These are phyloP conservation scores for Loxodonta africana DNA, from an alignment of 2,113 vertebrate species.

Conservation along the genomic window DNA sequence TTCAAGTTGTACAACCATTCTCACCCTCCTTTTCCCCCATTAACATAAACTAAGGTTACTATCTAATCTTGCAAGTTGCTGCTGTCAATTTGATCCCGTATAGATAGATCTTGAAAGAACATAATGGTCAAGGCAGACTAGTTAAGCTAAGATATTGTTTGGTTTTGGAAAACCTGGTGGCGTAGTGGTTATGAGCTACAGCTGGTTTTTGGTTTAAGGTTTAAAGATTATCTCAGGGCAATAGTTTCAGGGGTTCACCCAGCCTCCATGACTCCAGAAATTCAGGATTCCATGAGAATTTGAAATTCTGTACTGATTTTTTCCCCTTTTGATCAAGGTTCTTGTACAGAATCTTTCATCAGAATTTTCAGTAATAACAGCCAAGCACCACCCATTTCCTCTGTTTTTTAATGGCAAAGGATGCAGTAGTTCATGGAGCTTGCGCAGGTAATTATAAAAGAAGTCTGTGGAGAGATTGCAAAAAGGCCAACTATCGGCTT, in stretches of 20 bases:
- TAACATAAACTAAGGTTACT: neutral
- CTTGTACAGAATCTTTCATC: neutral
- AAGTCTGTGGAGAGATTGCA: neutral
- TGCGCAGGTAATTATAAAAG: slow-evolving; percentile 39
- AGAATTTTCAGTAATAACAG: neutral
- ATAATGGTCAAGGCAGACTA: neutral
- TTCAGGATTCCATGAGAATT: neutral
- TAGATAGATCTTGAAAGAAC: neutral
- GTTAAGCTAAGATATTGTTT: neutral
- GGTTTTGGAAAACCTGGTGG: neutral
- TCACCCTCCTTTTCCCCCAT: neutral
- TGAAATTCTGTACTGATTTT: neutral
- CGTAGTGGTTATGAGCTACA: no score
- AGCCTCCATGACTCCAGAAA: neutral
- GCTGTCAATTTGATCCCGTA: neutral
- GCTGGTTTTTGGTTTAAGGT: neutral
- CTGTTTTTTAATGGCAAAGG: neutral
- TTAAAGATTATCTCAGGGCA: neutral
- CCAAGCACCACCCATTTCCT: neutral
- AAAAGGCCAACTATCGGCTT: neutral
- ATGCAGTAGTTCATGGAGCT: neutral
- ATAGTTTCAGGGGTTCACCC: neutral
- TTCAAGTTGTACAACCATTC: neutral
- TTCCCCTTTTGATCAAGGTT: neutral
- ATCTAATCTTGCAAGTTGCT: neutral